phyloP scores from a whole-genome alignment of 2,888 invertebrate genomes.

The Drosophila suboccidentalis region DNA sequence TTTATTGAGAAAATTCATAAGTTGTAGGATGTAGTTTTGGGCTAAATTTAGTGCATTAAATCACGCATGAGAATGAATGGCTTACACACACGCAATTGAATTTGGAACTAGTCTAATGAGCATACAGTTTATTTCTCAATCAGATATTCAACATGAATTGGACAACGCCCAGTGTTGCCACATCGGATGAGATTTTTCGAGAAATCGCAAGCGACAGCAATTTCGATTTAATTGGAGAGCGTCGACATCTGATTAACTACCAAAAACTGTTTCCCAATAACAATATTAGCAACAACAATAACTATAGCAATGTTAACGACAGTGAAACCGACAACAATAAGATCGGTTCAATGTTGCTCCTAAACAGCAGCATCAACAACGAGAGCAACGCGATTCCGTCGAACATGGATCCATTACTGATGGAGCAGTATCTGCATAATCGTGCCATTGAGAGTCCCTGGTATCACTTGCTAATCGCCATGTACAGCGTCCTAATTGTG shows the following conservation, averaged over 20 bases:
- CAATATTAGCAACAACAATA: conserved; percentile 7
- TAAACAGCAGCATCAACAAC: conserved; percentile 38
- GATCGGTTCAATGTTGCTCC: conserved; percentile 24
- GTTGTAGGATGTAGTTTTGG: background rate
- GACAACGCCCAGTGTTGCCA: conserved; percentile 41
- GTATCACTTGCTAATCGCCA: conserved; percentile 89
- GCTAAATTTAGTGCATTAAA: conserved; percentile 33
- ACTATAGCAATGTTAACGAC: conserved; percentile 12
- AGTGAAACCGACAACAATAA: conserved; percentile 11
- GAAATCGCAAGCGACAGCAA: conserved; percentile 45
- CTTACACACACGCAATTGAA: conserved; percentile 32
- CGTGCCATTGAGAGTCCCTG: conserved; percentile 90
- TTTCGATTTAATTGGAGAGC: conserved; percentile 48
- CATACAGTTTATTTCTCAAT: conserved; percentile 19
- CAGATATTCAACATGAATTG: conserved; percentile 76
- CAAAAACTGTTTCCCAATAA: conserved; percentile 17
- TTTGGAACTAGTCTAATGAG: conserved; percentile 11
- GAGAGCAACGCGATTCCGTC: conserved; percentile 34
- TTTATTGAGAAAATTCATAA: conserved; percentile 18
- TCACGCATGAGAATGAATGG: conserved; percentile 35
- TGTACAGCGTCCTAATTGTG: conserved; percentile 91
- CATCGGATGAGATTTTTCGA: conserved; percentile 49
- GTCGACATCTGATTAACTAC: conserved; percentile 41
- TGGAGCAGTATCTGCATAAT: conserved; percentile 89
- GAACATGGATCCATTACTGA: conserved; percentile 69